Evolutionary conservation across 2,888 invertebrate genomes (phyloP).

Genomic region (Apamea sordens): DNA sequence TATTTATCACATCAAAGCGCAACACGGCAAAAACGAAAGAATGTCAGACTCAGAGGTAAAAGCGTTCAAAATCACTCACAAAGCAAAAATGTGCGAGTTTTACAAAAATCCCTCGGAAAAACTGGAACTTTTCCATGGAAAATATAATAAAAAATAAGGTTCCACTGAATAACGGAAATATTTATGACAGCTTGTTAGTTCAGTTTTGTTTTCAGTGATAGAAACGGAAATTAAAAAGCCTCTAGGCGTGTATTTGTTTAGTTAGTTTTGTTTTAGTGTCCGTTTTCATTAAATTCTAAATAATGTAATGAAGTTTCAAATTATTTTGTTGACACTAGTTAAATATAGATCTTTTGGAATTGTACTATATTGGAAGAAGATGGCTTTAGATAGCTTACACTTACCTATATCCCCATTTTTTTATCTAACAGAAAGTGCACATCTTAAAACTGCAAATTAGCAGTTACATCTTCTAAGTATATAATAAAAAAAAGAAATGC

Average conservation of each 20-base stretch:
- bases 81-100: slow-evolving; percentile 49
- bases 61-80: slow-evolving; percentile 33
- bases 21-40: slow-evolving; percentile 29
- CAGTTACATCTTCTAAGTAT: background rate
- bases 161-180: slow-evolving; percentile 7
- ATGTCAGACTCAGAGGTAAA: slow-evolving; percentile 27
- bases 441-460: background rate
- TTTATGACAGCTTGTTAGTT: slow-evolving; percentile 38
- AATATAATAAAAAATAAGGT: slow-evolving; percentile 34
- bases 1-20: slow-evolving; percentile 37
- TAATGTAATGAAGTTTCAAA: background rate
- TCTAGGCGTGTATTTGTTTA: background rate
- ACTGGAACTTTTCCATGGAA: slow-evolving; percentile 26
- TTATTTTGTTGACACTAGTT: background rate
- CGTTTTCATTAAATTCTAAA: background rate
- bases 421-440: background rate
- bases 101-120: slow-evolving; percentile 22
- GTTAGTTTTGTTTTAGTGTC: background rate
- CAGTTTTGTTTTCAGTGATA: background rate
- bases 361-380: background rate
- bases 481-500: background rate
- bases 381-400: background rate
- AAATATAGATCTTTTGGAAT: background rate
- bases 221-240: slow-evolving; percentile 24
- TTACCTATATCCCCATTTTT: background rate